Evolutionary conservation across 2,797 vertebrate species (phyloP).

Genomic region (Peromyscus nudipes): DNA sequence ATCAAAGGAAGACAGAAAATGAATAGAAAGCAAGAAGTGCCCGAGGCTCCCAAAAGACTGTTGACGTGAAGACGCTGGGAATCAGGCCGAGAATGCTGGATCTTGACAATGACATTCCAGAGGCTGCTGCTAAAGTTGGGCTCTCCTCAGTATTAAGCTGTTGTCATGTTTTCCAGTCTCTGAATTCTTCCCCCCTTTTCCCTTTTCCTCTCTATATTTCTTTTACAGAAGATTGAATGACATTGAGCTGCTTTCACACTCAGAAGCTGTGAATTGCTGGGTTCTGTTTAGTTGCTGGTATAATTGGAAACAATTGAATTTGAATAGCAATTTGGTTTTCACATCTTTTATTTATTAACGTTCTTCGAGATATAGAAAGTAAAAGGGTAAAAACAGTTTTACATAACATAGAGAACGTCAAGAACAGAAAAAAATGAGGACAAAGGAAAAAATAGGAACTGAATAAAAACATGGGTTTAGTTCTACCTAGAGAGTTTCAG

Average conservation of each 20-base stretch:
- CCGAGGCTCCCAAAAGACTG: constrained; percentile 73
- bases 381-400: constrained; percentile 80
- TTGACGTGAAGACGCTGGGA: constrained; percentile 75
- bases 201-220: constrained; percentile 79
- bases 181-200: constrained; percentile 73
- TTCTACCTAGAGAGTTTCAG: constrained; percentile 66
- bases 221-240: constrained; percentile 84
- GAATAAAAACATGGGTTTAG: constrained; percentile 70
- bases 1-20: constrained; percentile 84
- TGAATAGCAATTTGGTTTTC: constrained; percentile 88
- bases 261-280: constrained; percentile 84
- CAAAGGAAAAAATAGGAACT: constrained; percentile 53
- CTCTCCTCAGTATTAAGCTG: constrained; percentile 84
- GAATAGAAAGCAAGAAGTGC: constrained; percentile 84
- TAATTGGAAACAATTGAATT: constrained; percentile 87
- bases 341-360: constrained; percentile 88
- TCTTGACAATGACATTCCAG: constrained; percentile 78
- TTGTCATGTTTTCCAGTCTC: constrained; percentile 77
- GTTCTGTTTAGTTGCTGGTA: constrained; percentile 87
- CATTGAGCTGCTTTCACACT: constrained; percentile 82
- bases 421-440: constrained; percentile 72
- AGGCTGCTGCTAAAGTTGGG: constrained; percentile 79
- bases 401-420: constrained; percentile 77
- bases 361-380: constrained; percentile 80
- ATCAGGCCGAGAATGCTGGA: constrained; percentile 66